These are phyloP conservation scores for Crocallis elinguaria DNA, from an alignment of 2,888 invertebrate genomes.

Conservation along the genomic window DNA sequence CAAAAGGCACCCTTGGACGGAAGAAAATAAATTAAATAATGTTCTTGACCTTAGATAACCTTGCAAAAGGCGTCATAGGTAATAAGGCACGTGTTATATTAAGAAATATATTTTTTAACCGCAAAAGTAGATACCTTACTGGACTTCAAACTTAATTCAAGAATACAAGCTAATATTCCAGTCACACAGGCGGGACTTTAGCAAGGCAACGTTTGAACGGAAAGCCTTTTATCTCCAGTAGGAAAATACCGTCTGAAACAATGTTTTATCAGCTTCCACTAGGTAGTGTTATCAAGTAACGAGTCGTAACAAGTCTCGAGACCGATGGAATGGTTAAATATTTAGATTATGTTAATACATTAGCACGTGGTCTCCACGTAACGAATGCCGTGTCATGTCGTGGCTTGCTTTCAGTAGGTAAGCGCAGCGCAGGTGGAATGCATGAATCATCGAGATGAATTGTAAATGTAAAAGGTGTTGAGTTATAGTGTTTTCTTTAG, in stretches of 20 bases:
- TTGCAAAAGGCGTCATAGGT: too few species aligned
- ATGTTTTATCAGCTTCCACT: background rate
- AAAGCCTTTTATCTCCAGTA: background rate
- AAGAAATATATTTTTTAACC: too few species aligned
- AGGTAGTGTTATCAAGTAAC: conserved; percentile 1
- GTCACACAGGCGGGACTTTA: too few species aligned
- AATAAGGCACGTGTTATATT: too few species aligned
- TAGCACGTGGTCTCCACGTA: conserved; percentile 2
- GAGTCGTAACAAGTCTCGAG: conserved; percentile 9
- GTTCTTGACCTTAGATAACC: too few species aligned
- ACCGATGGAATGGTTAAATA: conserved; percentile 5
- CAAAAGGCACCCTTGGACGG: too few species aligned
- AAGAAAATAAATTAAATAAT: too few species aligned
- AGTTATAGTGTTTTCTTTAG: too few species aligned
- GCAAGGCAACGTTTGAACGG: background rate
- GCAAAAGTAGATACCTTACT: too few species aligned
- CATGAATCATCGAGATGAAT: background rate
- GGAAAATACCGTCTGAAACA: background rate
- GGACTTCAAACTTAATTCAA: too few species aligned
- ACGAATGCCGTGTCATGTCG: background rate
- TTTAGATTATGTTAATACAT: conserved; percentile 2
- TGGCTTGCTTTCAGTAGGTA: background rate
- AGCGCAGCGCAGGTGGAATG: background rate
- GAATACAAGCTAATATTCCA: too few species aligned
- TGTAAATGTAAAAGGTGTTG: too few species aligned